phyloP scores from a whole-genome alignment of 1,140 invertebrate species.

The Drosophila cardini region DNA sequence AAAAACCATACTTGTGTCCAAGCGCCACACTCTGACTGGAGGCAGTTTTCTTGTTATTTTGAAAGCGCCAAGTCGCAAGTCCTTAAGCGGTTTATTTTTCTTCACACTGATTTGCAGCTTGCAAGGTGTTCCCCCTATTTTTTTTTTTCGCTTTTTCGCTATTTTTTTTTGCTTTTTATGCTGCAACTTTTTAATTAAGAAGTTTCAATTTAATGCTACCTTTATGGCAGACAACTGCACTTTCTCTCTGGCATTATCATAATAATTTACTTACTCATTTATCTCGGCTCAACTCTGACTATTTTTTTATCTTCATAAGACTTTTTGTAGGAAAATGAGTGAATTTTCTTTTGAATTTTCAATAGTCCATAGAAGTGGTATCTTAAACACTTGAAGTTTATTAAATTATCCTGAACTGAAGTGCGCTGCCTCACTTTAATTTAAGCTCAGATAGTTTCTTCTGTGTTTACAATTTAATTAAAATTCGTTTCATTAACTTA shows the following conservation, averaged over 20 bases:
- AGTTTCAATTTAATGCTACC: slow-evolving; percentile 71
- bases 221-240: slow-evolving; percentile 52
- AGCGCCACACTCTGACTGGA: slow-evolving; percentile 45
- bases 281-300: slow-evolving; percentile 18
- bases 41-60: slow-evolving; percentile 80
- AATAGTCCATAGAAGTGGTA: no score
- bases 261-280: slow-evolving; percentile 79
- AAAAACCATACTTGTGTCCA: slow-evolving; percentile 30
- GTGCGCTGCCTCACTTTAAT: no score
- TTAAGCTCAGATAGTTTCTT: no score
- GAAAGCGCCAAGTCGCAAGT: slow-evolving; percentile 77
- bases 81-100: slow-evolving; percentile 81
- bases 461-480: no score
- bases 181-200: slow-evolving; percentile 81
- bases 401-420: no score
- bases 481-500: no score
- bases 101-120: slow-evolving; percentile 78
- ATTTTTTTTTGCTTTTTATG: slow-evolving; percentile 47
- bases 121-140: slow-evolving; percentile 47
- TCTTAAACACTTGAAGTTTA: no score
- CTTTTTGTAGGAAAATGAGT: no score
- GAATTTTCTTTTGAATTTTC: no score
- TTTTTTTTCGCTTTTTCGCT: no score
- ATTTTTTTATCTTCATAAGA: neutral
- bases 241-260: slow-evolving; percentile 53